Evolutionary conservation across 2,113 vertebrate genomes (phyloP).

Genomic region (Hyla sarda): DNA sequence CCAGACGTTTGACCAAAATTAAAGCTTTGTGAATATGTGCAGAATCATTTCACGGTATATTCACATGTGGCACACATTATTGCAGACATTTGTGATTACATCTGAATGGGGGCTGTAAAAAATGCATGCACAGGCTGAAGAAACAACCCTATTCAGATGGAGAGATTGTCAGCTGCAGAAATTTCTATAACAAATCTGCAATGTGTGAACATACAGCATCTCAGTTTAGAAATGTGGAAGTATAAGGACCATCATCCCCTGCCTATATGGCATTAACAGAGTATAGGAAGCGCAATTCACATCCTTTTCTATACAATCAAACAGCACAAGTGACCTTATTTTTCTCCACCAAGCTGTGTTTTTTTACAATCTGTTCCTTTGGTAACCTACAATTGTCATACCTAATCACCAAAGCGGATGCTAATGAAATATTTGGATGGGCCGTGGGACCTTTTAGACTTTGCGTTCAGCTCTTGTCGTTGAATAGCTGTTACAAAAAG

Average conservation of each 20-base stretch:
- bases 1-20: neutral
- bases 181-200: too few species aligned
- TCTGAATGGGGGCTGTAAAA: too few species aligned
- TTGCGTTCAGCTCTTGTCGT: conserved; percentile 63
- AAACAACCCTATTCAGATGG: too few species aligned
- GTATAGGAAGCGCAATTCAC: neutral
- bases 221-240: neutral
- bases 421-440: conserved; percentile 65
- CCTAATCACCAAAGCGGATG: conserved; percentile 65
- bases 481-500: conserved; percentile 64
- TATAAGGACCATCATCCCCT: too few species aligned
- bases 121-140: too few species aligned
- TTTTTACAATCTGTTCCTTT: conserved; percentile 63
- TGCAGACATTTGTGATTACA: too few species aligned
- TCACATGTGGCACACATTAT: neutral
- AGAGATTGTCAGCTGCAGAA: too few species aligned
- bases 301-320: neutral
- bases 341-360: conserved; percentile 59
- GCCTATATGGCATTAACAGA: neutral
- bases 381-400: conserved; percentile 66
- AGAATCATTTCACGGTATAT: neutral
- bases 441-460: conserved; percentile 68
- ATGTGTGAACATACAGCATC: too few species aligned
- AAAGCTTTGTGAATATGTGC: neutral
- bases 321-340: neutral